Conservation (phyloP, 1,140 invertebrate genomes). For the Potamilus streckersoni region DNA sequence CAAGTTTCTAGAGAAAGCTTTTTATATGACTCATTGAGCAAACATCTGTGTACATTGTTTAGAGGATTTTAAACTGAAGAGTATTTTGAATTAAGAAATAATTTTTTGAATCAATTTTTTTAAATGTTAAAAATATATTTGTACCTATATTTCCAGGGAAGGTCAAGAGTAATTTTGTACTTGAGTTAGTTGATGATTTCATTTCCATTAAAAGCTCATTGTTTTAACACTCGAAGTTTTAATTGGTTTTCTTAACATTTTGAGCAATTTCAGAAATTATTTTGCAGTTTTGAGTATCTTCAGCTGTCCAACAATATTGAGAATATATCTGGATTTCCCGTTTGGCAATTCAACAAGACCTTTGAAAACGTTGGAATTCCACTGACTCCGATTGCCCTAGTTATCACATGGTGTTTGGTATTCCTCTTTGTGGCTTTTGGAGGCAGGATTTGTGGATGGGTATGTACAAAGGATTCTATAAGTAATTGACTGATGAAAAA, state of each 20-base stretch:
- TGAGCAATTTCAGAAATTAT: background rate
- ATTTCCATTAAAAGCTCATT: background rate
- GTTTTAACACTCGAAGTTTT: too few relatives aligned
- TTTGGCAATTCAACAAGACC: slow-evolving; percentile 51
- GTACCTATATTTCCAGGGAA: too few relatives aligned
- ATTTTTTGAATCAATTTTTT: too few relatives aligned
- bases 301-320: slow-evolving; percentile 42
- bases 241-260: too few relatives aligned
- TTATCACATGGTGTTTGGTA: slow-evolving; percentile 54
- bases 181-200: background rate
- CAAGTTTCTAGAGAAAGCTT: too few relatives aligned
- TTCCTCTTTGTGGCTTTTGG: slow-evolving; percentile 57
- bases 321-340: slow-evolving; percentile 52
- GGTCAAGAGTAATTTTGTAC: background rate
- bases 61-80: too few relatives aligned
- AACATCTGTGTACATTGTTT: too few relatives aligned
- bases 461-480: slow-evolving; percentile 29
- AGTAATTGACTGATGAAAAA: background rate
- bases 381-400: slow-evolving; percentile 50
- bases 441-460: slow-evolving; percentile 57
- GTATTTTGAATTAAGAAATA: too few relatives aligned
- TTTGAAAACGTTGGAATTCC: slow-evolving; percentile 47
- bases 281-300: slow-evolving; percentile 50
- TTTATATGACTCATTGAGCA: too few relatives aligned
- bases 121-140: too few relatives aligned